Conservation (phyloP, 1,140 invertebrate species). For the Drosophila biarmipes region DNA sequence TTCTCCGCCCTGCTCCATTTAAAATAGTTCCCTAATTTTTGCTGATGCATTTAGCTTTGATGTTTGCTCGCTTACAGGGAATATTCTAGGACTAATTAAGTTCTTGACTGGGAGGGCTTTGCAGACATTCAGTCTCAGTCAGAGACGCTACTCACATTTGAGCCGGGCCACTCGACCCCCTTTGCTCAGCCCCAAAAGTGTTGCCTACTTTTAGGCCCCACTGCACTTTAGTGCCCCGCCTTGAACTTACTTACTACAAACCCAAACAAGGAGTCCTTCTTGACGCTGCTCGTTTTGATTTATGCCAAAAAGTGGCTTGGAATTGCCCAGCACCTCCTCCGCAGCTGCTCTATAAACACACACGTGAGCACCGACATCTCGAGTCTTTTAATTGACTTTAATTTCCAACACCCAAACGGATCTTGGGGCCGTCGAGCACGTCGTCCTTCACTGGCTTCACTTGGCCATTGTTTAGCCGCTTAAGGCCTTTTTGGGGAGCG, state of each 20-base stretch:
- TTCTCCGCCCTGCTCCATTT: background rate
- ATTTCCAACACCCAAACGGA: conserved; percentile 70
- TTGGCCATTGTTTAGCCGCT: conserved; percentile 73
- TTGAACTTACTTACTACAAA: conserved; percentile 27
- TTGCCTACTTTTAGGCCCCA: conserved; percentile 29
- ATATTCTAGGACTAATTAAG: conserved; percentile 51
- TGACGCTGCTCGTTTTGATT: conserved; percentile 59
- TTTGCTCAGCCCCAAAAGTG: conserved; percentile 30
- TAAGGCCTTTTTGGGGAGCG: conserved; percentile 63
- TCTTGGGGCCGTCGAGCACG: conserved; percentile 31
- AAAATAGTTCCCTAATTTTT: conserved; percentile 18
- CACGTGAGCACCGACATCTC: conserved; percentile 27
- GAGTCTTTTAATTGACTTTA: conserved; percentile 75
- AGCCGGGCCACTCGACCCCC: conserved; percentile 18
- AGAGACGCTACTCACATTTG: conserved; percentile 6
- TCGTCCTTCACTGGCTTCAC: conserved; percentile 37
- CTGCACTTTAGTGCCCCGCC: conserved; percentile 31
- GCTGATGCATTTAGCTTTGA: conserved; percentile 18
- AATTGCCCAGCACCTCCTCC: conserved; percentile 15
- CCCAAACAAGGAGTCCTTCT: conserved; percentile 27
- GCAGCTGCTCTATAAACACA: conserved; percentile 5
- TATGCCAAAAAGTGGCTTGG: conserved; percentile 37
- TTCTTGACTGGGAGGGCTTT: conserved; percentile 23
- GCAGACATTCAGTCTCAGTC: conserved; percentile 13
- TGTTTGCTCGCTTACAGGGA: conserved; percentile 20